Conservation (phyloP, 2,888 invertebrate genomes). For the Lucinisca nassula region DNA sequence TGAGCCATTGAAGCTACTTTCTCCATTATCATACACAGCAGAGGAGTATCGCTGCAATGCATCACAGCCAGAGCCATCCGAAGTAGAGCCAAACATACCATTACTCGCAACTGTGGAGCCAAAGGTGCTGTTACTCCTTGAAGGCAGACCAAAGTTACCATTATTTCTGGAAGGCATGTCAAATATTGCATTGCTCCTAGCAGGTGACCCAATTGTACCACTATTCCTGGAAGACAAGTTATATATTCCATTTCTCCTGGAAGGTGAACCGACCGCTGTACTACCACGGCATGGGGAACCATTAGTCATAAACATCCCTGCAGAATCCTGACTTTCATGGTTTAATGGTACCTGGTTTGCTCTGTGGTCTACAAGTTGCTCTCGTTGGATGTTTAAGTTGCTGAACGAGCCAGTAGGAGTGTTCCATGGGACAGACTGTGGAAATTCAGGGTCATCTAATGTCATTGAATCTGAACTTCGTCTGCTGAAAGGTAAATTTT, state of each 20-base stretch:
- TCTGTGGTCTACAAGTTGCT: not conserved
- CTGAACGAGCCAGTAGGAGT: not conserved
- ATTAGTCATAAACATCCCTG: too few relatives aligned
- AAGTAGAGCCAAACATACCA: not conserved
- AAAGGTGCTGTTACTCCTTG: not conserved
- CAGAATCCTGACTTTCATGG: not conserved
- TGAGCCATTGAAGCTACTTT: not conserved
- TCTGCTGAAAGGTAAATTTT: not conserved
- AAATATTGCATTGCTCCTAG: not conserved
- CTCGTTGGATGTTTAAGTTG: not conserved
- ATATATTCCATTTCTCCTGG: not conserved
- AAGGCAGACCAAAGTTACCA: too few relatives aligned
- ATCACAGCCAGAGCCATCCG: not conserved
- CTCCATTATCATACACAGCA: not conserved
- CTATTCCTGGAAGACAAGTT: not conserved
- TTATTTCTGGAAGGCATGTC: not conserved
- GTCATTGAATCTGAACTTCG: not conserved
- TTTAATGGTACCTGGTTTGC: not conserved
- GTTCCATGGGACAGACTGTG: not conserved
- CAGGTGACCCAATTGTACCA: not conserved
- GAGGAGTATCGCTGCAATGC: not conserved
- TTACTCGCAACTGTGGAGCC: not conserved
- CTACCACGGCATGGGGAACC: not conserved
- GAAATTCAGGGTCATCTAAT: not conserved
- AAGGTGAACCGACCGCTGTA: not conserved